Evolutionary conservation across 2,888 invertebrate species (phyloP), one percentile per base, ranked within the genome.

Genomic region (Pandemis corylana): DNA sequence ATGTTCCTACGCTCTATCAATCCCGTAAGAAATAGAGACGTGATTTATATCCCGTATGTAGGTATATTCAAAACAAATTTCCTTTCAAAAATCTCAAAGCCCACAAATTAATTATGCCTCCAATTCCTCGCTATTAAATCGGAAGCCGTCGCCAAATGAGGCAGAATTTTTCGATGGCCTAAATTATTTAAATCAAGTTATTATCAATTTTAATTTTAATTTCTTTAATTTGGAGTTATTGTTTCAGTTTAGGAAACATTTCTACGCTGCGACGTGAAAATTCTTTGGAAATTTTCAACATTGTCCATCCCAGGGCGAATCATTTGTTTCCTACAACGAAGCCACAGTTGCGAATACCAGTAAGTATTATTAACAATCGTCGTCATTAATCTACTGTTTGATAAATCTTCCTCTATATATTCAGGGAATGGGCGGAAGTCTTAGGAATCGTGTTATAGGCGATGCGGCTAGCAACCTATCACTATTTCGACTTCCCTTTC

Each of bases 261-360:
- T 13, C 36, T 51, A 9, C 20, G 7, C 2, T 20, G 4, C 51
- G 51, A 0, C 51, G 53, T 10, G 9, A 53, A 3, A 36, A 36
- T 41, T 51, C 67, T 41, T 20, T 53, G 9, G 51, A 67, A 41
- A 67, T 67, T n/a, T 67, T 67, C 51, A 20, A 67, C 53, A 53
- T 20, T 28, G 28, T 59, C 28, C 59, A 59, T 28, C 59, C 59
- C 5, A 28, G 28, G 28, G 59, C 28, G 59, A 28, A 20, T 12
- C 28, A 28, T 28, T 59, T 59, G 5, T 59, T 28, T 59, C 12
- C 59, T 20, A 28, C 59, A 5, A 28, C 5, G 28, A 59, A 59
- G n/a, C 59, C 28, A 28, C 1, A 10, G 12, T 12, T 59, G 1
- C 10, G 3, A 28, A 5, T 28, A 9, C 59, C 5, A 5, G 59